Evolutionary conservation across 2,888 invertebrate species (phyloP).

Genomic region (Cryptosula pallasiana): DNA sequence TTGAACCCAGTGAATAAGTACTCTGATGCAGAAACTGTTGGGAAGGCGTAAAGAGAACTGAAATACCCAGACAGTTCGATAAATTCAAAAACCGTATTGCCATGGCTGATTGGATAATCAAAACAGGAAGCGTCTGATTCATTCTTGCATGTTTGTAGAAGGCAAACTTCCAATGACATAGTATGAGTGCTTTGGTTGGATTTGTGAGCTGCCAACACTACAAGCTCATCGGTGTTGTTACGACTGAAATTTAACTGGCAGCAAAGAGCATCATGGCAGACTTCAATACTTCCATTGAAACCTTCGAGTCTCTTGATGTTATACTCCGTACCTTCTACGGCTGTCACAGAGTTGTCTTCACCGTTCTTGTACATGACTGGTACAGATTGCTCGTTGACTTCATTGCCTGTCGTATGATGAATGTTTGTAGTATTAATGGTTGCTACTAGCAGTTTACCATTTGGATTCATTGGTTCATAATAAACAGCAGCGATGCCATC

Average conservation of each 20-base stretch:
- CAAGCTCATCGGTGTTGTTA: background rate
- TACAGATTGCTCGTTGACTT: background rate
- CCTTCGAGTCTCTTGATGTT: background rate
- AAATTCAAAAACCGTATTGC: background rate
- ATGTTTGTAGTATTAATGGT: background rate
- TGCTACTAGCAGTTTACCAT: background rate
- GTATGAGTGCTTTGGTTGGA: background rate
- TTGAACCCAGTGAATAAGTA: background rate
- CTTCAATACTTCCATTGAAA: background rate
- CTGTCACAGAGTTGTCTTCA: background rate
- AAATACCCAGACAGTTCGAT: background rate
- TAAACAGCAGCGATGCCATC: background rate
- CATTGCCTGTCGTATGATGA: background rate
- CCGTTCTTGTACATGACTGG: background rate
- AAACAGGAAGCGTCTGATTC: background rate
- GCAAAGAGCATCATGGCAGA: background rate
- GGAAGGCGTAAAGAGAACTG: background rate
- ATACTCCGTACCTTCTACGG: background rate
- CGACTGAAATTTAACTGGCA: background rate
- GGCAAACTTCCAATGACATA: background rate
- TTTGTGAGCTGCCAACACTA: background rate
- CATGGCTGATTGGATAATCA: background rate
- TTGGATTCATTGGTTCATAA: background rate
- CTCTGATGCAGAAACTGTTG: background rate
- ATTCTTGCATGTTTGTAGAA: constrained; percentile 8